Evolutionary conservation across 1,140 invertebrate species (phyloP), one percentile per base, ranked within the genome.

Genomic region (Brachionus paranguensis): DNA sequence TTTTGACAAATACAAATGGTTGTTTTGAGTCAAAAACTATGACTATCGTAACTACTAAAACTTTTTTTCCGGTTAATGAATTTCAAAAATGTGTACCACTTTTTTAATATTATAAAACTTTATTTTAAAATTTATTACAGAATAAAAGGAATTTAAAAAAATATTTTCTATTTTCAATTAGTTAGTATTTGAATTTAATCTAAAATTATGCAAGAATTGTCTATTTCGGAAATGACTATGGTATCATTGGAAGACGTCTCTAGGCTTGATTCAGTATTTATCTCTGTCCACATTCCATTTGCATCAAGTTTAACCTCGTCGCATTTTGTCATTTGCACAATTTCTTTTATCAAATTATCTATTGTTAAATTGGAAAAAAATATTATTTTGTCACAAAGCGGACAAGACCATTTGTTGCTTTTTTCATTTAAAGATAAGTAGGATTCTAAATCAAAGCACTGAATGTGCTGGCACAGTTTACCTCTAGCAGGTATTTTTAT

Each of bases 381-480:
- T 12, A 95, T 94, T 3, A 93, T 90, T 87, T 95, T 95, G 88
- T 98, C 95, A 91, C 97, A 99, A 5, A 99, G 95, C 1, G 97
- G 96, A 91, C 97, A 99, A 85, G 94, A 93, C 97, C 97, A 99
- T 1, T 95, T 97, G 24, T 97, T 95, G 88, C 97, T 98, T 50
- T 95, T 92, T 89, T 99, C 97, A 89, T 99, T 99, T 96, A 99
- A 99, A 92, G 96, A 94, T 83, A 99, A 91, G 90, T 94, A 98
- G 45, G 96, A 91, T 5, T 92, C 93, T 0, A 96, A 96, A 91
- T 99, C 97, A 88, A 99, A 99, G 90, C 97, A 99, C 88, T 99
- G 97, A 74, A 99, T 90, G 91, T 99, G 97, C 29, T 92, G 93
- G 88, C 97, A 99, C 0, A 94, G 94, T 17, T 92, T 93, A 0